Evolutionary conservation across 2,888 invertebrate genomes (phyloP).

Genomic region (Drosophila parthenogenetica): DNA sequence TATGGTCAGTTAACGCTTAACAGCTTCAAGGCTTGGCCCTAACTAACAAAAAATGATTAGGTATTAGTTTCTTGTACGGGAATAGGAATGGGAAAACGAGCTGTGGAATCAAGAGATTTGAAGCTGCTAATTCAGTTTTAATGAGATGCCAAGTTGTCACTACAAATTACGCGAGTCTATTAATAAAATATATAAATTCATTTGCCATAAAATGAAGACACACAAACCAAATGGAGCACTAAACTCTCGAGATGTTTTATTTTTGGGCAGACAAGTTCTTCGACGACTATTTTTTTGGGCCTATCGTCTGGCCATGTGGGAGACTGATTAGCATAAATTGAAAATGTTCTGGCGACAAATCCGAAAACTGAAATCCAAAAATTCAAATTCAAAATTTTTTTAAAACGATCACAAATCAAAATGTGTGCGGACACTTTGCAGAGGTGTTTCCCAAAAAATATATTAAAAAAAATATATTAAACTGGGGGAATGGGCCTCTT

Average conservation of each 20-base stretch:
- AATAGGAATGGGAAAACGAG: slow-evolving; percentile 17
- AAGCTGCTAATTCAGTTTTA: slow-evolving; percentile 64
- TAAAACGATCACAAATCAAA: slow-evolving; percentile 44
- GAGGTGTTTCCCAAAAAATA: slow-evolving; percentile 47
- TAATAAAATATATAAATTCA: slow-evolving; percentile 74
- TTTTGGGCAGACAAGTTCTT: slow-evolving; percentile 69
- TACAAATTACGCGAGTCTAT: slow-evolving; percentile 74
- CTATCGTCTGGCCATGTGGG: slow-evolving; percentile 73
- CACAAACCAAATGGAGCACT: slow-evolving; percentile 41
- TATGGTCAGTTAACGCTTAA: slow-evolving; percentile 50
- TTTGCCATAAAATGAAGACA: slow-evolving; percentile 64
- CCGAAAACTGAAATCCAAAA: slow-evolving; percentile 36
- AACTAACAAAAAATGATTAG: not conserved
- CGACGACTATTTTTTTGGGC: not conserved
- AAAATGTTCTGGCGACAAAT: slow-evolving; percentile 45
- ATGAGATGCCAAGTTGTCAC: slow-evolving; percentile 77
- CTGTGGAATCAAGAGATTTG: slow-evolving; percentile 13
- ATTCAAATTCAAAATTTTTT: slow-evolving; percentile 3
- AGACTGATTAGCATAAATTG: slow-evolving; percentile 76
- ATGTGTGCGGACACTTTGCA: slow-evolving; percentile 43
- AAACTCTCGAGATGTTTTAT: slow-evolving; percentile 49
- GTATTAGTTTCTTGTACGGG: not conserved
- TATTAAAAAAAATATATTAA: too few relatives aligned
- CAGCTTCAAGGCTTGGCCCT: slow-evolving; percentile 17
- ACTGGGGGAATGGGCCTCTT: slow-evolving; percentile 1